These are phyloP conservation scores for Litocranius walleri DNA, from an alignment of 2,113 vertebrate species.

Conservation along the genomic window DNA sequence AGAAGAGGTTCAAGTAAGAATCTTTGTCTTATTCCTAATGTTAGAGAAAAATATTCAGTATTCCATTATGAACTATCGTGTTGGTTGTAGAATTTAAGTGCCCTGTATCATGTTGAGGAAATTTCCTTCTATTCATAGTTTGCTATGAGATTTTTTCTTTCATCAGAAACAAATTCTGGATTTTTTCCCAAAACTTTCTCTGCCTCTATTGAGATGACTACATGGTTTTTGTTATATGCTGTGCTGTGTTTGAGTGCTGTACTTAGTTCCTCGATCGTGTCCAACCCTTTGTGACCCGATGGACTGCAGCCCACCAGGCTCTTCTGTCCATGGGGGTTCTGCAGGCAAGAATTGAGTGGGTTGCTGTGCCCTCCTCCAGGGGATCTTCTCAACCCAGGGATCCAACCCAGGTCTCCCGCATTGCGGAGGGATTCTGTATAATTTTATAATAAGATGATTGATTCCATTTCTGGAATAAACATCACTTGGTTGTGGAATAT, in stretches of 20 bases:
- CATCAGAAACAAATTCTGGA: not conserved
- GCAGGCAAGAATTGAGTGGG: not conserved
- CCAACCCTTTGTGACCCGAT: not conserved
- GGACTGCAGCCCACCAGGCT: not conserved
- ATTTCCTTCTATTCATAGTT: not conserved
- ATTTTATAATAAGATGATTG: not conserved
- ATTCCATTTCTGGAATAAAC: not conserved
- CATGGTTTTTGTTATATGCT: not conserved
- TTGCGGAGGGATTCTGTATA: not conserved
- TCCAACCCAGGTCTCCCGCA: not conserved
- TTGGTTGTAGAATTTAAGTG: not conserved
- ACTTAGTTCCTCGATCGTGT: rapidly evolving
- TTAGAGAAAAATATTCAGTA: not conserved
- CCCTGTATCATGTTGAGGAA: not conserved
- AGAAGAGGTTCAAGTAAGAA: not conserved
- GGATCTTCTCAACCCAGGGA: not conserved
- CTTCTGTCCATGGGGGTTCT: not conserved
- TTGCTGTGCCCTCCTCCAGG: not conserved
- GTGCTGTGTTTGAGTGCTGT: not conserved
- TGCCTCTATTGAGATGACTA: not conserved
- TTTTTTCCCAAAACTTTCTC: not conserved
- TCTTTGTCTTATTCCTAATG: not conserved
- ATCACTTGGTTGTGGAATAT: not conserved
- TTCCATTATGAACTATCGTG: not conserved
- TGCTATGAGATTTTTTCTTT: not conserved